Evolutionary conservation across 2,113 vertebrate genomes (phyloP), one percentile per base, ranked within the genome.

Genomic region (Nestor notabilis): DNA sequence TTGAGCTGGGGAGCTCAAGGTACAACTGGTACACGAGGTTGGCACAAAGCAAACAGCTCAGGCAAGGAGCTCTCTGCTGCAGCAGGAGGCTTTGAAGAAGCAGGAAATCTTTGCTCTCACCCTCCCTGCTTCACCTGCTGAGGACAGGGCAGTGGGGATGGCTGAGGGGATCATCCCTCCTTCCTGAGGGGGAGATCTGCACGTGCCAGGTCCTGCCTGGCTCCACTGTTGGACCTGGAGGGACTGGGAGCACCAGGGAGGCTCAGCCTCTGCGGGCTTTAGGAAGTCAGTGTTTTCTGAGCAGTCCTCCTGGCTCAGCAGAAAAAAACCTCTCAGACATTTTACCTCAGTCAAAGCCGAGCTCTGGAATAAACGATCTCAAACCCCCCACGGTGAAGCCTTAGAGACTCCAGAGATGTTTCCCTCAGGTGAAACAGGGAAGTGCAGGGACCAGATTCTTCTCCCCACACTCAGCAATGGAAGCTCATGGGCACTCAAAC

Each of bases 21-120:
- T 24, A 53, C 5, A 86, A 11, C 19, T 2, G 1, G 19, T 2
- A 29, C 2, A 1, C 0, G 4, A 46, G 41, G 13, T 0, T 11
- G 47, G 76, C 56, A 56, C 60, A n/a, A 78, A 37, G 11, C 55
- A 44, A 61, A n/a, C 37, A 41, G 11, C 33, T 35, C 43, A 27
- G 37, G 37, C 4, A 12, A 25, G 68, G 28, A 83, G 68, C 79
- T 63, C 77, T 35, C 31, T 29, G 47, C 66, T 41, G 5, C 49
- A 8, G 33, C 33, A 37, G 76, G 44, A 44, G 44, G 2, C 39
- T 37, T 4, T 27, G 17, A 28, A 78, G 52, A 60, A 64, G 70
- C 24, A 69, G 56, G 56, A 68, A 63, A 55, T 15, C 19, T 43
- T 72, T 24, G 1, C 47, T 28, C 56, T 53, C 49, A 28, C 21